Evolutionary conservation across 1,140 invertebrate genomes (phyloP), one percentile per base, ranked within the genome.

Genomic region (Drosophila sp.): DNA sequence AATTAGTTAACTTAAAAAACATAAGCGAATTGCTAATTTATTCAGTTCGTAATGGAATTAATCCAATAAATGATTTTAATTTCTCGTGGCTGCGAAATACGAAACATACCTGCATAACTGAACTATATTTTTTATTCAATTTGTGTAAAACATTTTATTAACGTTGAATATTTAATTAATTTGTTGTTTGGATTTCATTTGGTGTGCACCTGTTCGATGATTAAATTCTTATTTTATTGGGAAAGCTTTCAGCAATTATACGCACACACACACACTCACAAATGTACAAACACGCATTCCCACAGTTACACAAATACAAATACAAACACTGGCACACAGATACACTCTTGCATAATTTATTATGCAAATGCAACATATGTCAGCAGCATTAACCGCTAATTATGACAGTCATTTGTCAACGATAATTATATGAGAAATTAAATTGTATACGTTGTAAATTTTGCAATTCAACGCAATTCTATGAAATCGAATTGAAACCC

Each of bases 331-430:
- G 14, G n/a, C 36, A 43, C 16, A 29, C 8, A 45, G 36, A 45
- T 41, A 45, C 27, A 32, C n/a, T 9, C 45, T 13, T 18, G 14
- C 29, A 34, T 11, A 57, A 70, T 59, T 50, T 67, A 53, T 64
- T 87, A 84, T 86, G 78, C 82, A 87, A 86, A 86, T 89, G 46
- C 38, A 81, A 76, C 82, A 89, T 87, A 86, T 86, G 82, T 80
- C 75, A 48, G 51, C 72, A 66, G 63, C 41, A 89, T 89, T 89
- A 83, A 89, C 83, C 79, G 84, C 89, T 89, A 89, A 89, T 89
- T 83, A 89, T 80, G 83, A 73, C 83, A 74, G 40, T 62, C 64
- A 89, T 89, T 83, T 89, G 76, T 89, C 84, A 83, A 74, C 76
- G 58, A 76, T 70, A 81, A 76, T 79, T 82, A 79, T 79, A 62